Conservation (phyloP, 2,888 invertebrate species). For the Phortica okadai region DNA sequence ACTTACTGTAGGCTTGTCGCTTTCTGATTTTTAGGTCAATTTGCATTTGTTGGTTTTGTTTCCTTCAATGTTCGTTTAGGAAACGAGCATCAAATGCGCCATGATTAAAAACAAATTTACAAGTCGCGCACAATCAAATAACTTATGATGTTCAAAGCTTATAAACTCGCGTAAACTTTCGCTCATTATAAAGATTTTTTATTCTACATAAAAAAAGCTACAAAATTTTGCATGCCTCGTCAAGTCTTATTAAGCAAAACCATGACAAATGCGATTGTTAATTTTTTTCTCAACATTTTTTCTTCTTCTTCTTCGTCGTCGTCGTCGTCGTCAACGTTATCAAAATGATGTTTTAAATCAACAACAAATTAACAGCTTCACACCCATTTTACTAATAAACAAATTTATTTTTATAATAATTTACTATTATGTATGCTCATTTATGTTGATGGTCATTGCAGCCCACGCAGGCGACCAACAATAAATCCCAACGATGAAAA, state of each 20-base stretch:
- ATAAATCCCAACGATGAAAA: background rate
- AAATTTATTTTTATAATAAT: conserved; percentile 56
- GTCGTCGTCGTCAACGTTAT: background rate
- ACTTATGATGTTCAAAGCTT: background rate
- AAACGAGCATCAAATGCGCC: no score
- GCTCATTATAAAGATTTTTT: background rate
- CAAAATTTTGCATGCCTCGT: background rate
- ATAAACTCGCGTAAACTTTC: background rate
- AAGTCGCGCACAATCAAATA: background rate
- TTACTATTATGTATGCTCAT: conserved; percentile 18
- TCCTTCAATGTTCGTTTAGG: no score
- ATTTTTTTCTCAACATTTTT: background rate
- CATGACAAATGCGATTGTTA: background rate
- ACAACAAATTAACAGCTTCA: conserved; percentile 61
- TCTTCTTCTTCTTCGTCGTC: background rate
- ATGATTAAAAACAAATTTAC: no score
- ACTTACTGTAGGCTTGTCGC: no score
- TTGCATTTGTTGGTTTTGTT: no score
- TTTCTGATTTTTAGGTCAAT: no score
- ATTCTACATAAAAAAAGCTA: background rate
- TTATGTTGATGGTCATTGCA: conserved; percentile 35
- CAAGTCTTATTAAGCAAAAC: background rate
- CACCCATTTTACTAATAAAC: conserved; percentile 63
- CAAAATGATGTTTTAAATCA: conserved; percentile 48
- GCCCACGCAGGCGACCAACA: conserved; percentile 58